Conservation (phyloP, 2,888 invertebrate species). For the Drosophila greeni region DNA sequence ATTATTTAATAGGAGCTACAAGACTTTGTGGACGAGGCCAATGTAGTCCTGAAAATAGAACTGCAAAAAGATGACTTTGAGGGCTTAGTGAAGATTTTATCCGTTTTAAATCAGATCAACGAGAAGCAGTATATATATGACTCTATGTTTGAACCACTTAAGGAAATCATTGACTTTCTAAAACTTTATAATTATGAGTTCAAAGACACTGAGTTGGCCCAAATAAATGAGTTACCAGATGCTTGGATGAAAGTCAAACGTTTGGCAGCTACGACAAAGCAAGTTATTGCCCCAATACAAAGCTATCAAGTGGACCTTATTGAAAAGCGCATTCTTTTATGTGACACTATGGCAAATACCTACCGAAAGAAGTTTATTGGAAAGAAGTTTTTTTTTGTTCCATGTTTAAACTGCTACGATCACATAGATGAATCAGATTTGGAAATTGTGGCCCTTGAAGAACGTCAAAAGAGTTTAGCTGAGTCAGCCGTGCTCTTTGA, state of each 20-base stretch:
- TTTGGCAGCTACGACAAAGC: slow-evolving; percentile 89
- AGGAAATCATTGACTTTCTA: slow-evolving; percentile 90
- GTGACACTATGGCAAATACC: slow-evolving; percentile 87
- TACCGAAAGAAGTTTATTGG: slow-evolving; percentile 87
- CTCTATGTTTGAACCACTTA: slow-evolving; percentile 92
- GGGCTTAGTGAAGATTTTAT: slow-evolving; percentile 89
- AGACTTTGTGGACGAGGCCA: slow-evolving; percentile 87
- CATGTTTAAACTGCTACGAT: slow-evolving; percentile 84
- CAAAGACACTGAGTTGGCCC: slow-evolving; percentile 86
- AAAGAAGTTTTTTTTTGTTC: slow-evolving; percentile 81
- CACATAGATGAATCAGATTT: slow-evolving; percentile 84
- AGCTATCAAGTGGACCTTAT: slow-evolving; percentile 93
- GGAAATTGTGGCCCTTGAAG: slow-evolving; percentile 84
- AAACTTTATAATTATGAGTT: slow-evolving; percentile 93
- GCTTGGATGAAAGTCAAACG: slow-evolving; percentile 92
- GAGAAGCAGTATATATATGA: slow-evolving; percentile 90
- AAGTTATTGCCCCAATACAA: slow-evolving; percentile 91
- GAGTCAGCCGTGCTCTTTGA: slow-evolving; percentile 91
- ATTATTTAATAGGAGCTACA: slow-evolving; percentile 82
- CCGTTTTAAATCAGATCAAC: slow-evolving; percentile 87
- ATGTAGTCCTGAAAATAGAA: slow-evolving; percentile 85
- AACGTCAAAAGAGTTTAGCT: slow-evolving; percentile 83
- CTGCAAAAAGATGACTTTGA: slow-evolving; percentile 92
- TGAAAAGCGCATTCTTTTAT: slow-evolving; percentile 88
- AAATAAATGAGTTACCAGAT: slow-evolving; percentile 90